phyloP scores from a whole-genome alignment of 1,140 invertebrate genomes.

The Macrobrachium nipponense region DNA sequence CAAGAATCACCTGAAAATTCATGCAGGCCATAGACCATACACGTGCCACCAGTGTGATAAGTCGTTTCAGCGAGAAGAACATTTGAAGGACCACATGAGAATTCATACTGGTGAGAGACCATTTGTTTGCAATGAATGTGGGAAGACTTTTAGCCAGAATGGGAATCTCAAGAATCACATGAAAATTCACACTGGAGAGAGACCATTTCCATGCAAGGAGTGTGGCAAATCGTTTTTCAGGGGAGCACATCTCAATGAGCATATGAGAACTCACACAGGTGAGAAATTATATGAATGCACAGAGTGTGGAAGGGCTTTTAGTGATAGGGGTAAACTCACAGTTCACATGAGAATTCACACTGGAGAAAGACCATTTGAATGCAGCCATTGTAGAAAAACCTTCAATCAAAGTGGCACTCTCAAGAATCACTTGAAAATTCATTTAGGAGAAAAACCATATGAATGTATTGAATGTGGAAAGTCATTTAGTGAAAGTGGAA shows the following conservation, averaged over 20 bases:
- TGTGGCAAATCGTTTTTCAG: not conserved
- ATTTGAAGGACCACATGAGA: too few relatives aligned
- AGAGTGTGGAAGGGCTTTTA: not conserved
- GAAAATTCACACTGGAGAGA: conserved; percentile 8
- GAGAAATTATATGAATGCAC: not conserved
- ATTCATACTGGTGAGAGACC: not conserved
- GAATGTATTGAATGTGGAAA: not conserved
- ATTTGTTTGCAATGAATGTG: not conserved
- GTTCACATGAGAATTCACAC: not conserved
- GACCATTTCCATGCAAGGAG: not conserved
- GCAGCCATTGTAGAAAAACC: not conserved
- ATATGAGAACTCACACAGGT: not conserved
- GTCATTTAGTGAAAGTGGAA: not conserved
- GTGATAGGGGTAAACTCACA: not conserved
- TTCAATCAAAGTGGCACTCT: not conserved
- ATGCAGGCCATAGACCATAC: too few relatives aligned
- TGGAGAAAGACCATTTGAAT: not conserved
- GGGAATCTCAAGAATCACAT: not conserved
- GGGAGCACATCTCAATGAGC: not conserved
- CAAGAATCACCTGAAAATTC: not conserved
- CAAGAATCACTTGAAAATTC: not conserved
- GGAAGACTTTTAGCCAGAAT: not conserved
- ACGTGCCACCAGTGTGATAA: too few relatives aligned
- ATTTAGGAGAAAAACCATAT: not conserved
- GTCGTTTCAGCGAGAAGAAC: too few relatives aligned